These are phyloP conservation scores for Homarus americanus DNA, from an alignment of 1,140 invertebrate species.

Conservation along the genomic window DNA sequence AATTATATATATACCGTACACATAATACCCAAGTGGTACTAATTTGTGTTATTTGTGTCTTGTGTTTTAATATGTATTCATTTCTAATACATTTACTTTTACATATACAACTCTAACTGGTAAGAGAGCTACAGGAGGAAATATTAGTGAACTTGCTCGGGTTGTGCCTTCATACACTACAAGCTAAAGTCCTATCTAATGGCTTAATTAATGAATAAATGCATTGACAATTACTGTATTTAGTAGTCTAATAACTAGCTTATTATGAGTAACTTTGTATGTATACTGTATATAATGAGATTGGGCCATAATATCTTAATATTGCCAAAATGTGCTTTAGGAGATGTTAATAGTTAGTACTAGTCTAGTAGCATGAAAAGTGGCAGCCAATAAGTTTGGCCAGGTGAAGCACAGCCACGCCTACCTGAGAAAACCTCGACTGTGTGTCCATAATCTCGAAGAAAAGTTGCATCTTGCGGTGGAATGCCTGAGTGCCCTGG, in stretches of 20 bases:
- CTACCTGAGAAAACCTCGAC: conserved; percentile 72
- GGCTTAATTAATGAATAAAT: neutral
- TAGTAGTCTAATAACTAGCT: neutral
- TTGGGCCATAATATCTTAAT: neutral
- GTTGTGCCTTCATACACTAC: neutral
- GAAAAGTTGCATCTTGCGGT: conserved; percentile 74
- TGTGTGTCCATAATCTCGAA: conserved; percentile 74
- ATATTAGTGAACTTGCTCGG: neutral
- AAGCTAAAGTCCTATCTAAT: neutral
- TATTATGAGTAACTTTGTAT: neutral
- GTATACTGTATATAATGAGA: neutral
- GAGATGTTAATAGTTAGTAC: neutral
- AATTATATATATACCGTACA: no score
- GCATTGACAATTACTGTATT: neutral
- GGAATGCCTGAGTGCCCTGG: conserved; percentile 66
- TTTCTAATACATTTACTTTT: no score
- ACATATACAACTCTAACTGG: no score
- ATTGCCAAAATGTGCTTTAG: neutral
- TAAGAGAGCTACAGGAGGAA: no score
- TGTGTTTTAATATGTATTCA: no score
- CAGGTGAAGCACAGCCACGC: neutral
- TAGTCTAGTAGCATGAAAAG: neutral
- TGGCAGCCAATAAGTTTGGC: neutral
- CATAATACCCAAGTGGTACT: no score
- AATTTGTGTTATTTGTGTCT: no score